phyloP scores from a whole-genome alignment of 2,797 vertebrate genomes.

The Octomys mimax region DNA sequence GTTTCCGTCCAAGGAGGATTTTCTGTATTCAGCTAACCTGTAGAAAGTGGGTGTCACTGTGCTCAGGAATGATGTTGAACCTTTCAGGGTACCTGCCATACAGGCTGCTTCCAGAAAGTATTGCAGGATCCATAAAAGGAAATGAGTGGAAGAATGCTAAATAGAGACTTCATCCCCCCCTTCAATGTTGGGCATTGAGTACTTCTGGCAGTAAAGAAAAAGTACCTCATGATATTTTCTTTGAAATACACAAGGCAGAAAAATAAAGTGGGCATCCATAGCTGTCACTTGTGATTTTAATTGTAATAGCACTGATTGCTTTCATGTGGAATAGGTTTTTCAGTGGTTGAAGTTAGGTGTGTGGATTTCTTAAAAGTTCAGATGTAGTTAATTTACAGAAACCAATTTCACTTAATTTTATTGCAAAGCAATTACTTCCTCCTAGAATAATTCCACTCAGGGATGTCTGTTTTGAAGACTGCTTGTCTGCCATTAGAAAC shows the following conservation, averaged over 20 bases:
- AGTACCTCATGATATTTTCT: slow-evolving; percentile 36
- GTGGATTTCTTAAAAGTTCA: slow-evolving; percentile 53
- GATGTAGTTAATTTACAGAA: slow-evolving; percentile 55
- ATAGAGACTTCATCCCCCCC: not conserved
- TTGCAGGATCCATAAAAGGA: slow-evolving; percentile 36
- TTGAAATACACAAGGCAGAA: slow-evolving; percentile 30
- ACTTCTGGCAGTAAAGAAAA: slow-evolving; percentile 59
- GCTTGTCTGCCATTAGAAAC: slow-evolving; percentile 70
- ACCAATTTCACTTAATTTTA: slow-evolving; percentile 55
- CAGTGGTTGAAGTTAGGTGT: slow-evolving; percentile 46
- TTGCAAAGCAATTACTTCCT: slow-evolving; percentile 60
- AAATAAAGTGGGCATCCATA: slow-evolving; percentile 12
- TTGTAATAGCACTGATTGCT: slow-evolving; percentile 59
- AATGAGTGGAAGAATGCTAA: slow-evolving; percentile 17
- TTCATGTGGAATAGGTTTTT: slow-evolving; percentile 49
- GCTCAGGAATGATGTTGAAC: not conserved
- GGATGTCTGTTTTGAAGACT: slow-evolving; percentile 76
- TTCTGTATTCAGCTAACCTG: slow-evolving; percentile 52
- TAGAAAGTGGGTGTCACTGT: slow-evolving; percentile 64
- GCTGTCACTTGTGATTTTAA: slow-evolving; percentile 63
- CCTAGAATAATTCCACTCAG: slow-evolving; percentile 77
- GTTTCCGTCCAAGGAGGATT: slow-evolving; percentile 79
- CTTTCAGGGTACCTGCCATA: slow-evolving; percentile 58
- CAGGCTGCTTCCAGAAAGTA: slow-evolving; percentile 1
- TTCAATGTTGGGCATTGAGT: slow-evolving; percentile 17